Conservation (phyloP, 2,113 vertebrate genomes). For the Platycercus adscitus region DNA sequence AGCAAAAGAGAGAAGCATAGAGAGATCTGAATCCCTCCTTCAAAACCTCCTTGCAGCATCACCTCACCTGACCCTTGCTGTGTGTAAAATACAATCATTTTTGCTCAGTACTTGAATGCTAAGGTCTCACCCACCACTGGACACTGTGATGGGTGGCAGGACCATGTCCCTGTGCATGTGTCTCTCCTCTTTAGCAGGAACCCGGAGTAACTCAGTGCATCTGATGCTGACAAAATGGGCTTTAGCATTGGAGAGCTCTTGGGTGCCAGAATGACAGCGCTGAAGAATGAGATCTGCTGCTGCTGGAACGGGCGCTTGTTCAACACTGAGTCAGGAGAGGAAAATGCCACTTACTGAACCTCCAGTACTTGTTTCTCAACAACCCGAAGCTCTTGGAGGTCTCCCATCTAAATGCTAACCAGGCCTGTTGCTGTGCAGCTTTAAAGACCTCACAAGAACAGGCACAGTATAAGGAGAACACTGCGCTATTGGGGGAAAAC, state of each 20-base stretch:
- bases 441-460: conserved; percentile 18
- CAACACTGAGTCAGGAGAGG: conserved; percentile 26
- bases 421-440: not conserved
- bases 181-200: not conserved
- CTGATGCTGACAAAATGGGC: not conserved
- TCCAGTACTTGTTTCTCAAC: conserved; percentile 22
- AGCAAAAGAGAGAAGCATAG: not conserved
- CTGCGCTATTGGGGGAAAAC: rapidly evolving
- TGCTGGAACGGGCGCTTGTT: not conserved
- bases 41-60: not conserved
- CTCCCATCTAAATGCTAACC: not conserved
- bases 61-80: not conserved
- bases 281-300: conserved; percentile 1
- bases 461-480: not conserved
- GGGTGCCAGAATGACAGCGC: not conserved
- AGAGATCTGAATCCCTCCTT: not conserved
- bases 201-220: not conserved
- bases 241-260: not conserved
- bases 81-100: not conserved
- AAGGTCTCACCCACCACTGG: not conserved
- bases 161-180: not conserved
- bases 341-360: conserved; percentile 32
- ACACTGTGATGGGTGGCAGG: not conserved
- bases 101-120: not conserved
- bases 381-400: conserved; percentile 8